These are phyloP conservation scores for Eudasyphora cyanicolor DNA, from an alignment of 2,888 invertebrate species.

Conservation along the genomic window DNA sequence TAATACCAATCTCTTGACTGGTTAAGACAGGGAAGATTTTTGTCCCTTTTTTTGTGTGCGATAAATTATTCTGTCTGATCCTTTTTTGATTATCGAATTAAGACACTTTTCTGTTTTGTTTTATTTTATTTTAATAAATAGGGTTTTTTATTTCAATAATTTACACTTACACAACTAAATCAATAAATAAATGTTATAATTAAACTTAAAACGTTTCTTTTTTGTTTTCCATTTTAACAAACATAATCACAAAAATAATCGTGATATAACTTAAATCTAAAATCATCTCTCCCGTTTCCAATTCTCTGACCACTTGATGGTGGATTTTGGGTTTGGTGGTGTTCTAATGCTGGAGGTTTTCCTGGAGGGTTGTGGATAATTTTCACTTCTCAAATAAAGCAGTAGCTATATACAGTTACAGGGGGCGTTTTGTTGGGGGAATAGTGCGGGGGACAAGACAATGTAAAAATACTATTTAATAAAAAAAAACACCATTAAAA, in stretches of 20 bases:
- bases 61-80: too few species aligned
- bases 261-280: slow-evolving; percentile 65
- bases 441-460: slow-evolving; percentile 18
- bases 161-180: slow-evolving; percentile 57
- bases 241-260: slow-evolving; percentile 67
- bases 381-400: slow-evolving; percentile 67
- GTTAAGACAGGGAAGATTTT: too few species aligned
- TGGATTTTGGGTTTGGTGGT: too few species aligned
- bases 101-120: not conserved
- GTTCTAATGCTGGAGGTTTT: too few species aligned
- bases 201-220: slow-evolving; percentile 14
- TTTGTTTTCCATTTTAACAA: not conserved
- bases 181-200: slow-evolving; percentile 57
- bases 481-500: slow-evolving; percentile 64
- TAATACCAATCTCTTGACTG: too few species aligned
- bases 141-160: slow-evolving; percentile 51
- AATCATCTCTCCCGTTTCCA: slow-evolving; percentile 49
- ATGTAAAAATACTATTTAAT: slow-evolving; percentile 36
- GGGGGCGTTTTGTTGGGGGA: slow-evolving; percentile 29
- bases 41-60: too few species aligned
- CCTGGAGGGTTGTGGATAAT: not conserved
- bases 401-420: slow-evolving; percentile 67
- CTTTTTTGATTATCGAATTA: too few species aligned
- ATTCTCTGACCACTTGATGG: slow-evolving; percentile 10
- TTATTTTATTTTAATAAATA: slow-evolving; percentile 52